Evolutionary conservation across 2,888 invertebrate genomes (phyloP).

Genomic region (Agrotis clavis): DNA sequence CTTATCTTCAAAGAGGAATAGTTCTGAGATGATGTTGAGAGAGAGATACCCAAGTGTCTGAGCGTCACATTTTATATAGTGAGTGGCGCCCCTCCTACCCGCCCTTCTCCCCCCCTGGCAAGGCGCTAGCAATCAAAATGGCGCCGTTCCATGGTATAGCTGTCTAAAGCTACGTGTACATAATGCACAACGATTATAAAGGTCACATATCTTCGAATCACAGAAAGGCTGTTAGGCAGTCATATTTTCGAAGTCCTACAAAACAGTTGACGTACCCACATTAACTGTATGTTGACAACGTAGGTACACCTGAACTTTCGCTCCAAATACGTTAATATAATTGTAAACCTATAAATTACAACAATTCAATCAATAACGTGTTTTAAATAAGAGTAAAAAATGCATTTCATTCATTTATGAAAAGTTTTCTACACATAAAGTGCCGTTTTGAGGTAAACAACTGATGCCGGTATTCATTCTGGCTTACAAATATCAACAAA

Average conservation of each 20-base stretch:
- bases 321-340: slow-evolving; percentile 34
- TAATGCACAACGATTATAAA: slow-evolving; percentile 72
- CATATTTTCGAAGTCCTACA: slow-evolving; percentile 23
- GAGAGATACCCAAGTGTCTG: slow-evolving; percentile 75
- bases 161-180: slow-evolving; percentile 83
- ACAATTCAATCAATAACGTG: slow-evolving; percentile 4
- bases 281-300: slow-evolving; percentile 39
- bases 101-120: slow-evolving; percentile 81
- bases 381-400: slow-evolving; percentile 11
- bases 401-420: slow-evolving; percentile 36
- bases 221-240: slow-evolving; percentile 36
- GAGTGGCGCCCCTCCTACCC: slow-evolving; percentile 76
- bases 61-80: slow-evolving; percentile 84
- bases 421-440: slow-evolving; percentile 6
- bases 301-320: slow-evolving; percentile 48
- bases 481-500: slow-evolving; percentile 55
- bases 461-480: slow-evolving; percentile 72
- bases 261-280: slow-evolving; percentile 54
- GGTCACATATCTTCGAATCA: slow-evolving; percentile 65
- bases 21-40: slow-evolving; percentile 70
- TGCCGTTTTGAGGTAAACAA: slow-evolving; percentile 75
- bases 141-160: slow-evolving; percentile 84
- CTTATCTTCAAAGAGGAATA: slow-evolving; percentile 26
- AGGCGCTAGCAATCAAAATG: slow-evolving; percentile 89
- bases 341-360: slow-evolving; percentile 12